A percentile compares a stretch with the other conserved stretches of the same genome.
phyloP scores from a whole-genome alignment of 2,113 vertebrate species.

The Micronisus gabar region DNA sequence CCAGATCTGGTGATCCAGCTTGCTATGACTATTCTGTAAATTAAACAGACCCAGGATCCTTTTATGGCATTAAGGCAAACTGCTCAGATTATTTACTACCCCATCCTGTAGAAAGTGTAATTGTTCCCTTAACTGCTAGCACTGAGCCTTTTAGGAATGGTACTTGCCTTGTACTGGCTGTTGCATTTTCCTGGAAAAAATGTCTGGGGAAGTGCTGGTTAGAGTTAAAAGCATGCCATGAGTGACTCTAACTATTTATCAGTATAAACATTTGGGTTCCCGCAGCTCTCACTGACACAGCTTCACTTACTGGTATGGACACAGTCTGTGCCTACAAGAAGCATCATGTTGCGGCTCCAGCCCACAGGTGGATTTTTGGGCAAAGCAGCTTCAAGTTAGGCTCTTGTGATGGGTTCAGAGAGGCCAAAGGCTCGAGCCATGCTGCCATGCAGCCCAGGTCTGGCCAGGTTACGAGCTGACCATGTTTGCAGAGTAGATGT shows the following conservation, averaged over 20 bases:
- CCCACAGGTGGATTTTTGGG: background rate
- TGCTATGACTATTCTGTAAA: background rate
- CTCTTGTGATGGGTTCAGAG: background rate
- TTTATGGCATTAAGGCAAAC: background rate
- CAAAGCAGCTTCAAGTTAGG: background rate
- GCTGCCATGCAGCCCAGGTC: background rate
- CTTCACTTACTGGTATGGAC: background rate
- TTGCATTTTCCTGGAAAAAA: background rate
- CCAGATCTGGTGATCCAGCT: background rate
- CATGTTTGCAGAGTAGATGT: background rate
- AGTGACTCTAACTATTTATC: background rate
- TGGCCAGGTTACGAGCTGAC: fast-evolving
- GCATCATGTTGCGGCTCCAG: background rate
- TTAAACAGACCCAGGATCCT: background rate
- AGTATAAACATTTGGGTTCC: background rate
- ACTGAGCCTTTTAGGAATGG: background rate
- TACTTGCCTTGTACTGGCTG: background rate
- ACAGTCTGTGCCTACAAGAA: background rate
- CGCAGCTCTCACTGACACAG: fast-evolving
- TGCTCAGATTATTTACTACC: background rate
- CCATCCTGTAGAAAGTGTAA: background rate
- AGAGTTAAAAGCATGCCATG: background rate
- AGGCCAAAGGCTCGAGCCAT: fast-evolving
- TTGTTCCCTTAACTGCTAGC: background rate
- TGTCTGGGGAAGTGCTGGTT: background rate